Conservation (phyloP, 2,888 invertebrate genomes). For the Operophtera brumata region DNA sequence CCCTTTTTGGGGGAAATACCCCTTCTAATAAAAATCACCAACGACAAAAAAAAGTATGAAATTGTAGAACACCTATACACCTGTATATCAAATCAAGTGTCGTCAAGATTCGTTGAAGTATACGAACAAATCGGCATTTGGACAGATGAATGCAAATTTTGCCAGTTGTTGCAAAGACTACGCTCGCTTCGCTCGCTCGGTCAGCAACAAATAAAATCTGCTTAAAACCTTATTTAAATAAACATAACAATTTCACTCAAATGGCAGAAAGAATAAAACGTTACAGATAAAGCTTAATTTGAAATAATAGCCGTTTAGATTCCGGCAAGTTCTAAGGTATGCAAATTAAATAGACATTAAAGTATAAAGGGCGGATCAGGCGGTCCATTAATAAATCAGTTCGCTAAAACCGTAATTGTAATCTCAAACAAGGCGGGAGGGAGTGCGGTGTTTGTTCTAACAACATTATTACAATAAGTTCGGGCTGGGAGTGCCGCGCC, state of each 20-base stretch:
- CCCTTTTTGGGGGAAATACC: too few relatives aligned
- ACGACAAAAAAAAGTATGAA: too few relatives aligned
- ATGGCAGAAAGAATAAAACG: constrained; percentile 9
- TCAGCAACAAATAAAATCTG: constrained; percentile 15
- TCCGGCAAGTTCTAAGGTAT: constrained; percentile 41
- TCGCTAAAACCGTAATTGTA: constrained; percentile 81
- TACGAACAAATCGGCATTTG: too few relatives aligned
- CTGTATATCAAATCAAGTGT: too few relatives aligned
- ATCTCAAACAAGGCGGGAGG: constrained; percentile 77
- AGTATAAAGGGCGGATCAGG: constrained; percentile 79
- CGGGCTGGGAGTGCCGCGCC: constrained; percentile 48
- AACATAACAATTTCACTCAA: constrained; percentile 12
- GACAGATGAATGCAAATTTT: too few relatives aligned
- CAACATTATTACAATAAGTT: constrained; percentile 81
- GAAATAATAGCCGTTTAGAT: constrained; percentile 30
- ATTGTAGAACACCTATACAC: too few relatives aligned
- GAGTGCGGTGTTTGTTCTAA: constrained; percentile 76
- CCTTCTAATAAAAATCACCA: too few relatives aligned
- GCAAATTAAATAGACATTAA: constrained; percentile 78
- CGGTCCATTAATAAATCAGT: constrained; percentile 81
- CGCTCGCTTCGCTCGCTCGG: too few relatives aligned
- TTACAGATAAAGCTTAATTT: constrained; percentile 27
- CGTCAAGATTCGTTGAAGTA: too few relatives aligned
- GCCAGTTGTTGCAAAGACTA: too few relatives aligned
- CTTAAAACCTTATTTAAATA: constrained; percentile 18